These are phyloP conservation scores for Nezara viridula DNA, from an alignment of 2,888 invertebrate species.

Conservation along the genomic window DNA sequence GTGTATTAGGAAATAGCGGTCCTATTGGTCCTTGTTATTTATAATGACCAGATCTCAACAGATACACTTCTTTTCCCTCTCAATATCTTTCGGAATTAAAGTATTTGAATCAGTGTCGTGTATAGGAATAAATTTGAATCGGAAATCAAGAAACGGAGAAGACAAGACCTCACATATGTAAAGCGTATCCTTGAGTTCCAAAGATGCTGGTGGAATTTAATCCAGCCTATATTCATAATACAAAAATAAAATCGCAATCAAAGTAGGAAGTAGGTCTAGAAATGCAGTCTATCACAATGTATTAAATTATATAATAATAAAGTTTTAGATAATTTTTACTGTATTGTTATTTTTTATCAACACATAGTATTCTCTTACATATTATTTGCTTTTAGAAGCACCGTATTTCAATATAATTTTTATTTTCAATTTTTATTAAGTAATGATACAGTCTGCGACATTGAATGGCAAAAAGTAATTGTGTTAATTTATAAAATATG, in stretches of 20 bases:
- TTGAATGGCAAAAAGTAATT: too few species aligned
- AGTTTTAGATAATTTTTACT: too few species aligned
- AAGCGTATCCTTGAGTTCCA: neutral
- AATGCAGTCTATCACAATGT: neutral
- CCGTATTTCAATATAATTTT: too few species aligned
- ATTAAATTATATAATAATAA: too few species aligned
- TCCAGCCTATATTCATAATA: neutral
- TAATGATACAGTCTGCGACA: too few species aligned
- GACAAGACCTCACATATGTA: neutral
- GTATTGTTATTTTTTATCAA: too few species aligned
- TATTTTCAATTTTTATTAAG: too few species aligned
- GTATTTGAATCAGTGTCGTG: neutral
- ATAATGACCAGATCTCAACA: neutral
- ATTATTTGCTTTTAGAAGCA: too few species aligned
- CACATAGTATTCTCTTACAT: too few species aligned
- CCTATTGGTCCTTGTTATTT: slow-evolving; percentile 8
- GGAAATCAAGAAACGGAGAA: neutral
- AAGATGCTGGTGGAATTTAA: neutral
- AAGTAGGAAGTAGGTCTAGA: neutral
- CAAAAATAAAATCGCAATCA: neutral
- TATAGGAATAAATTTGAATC: slow-evolving; percentile 23
- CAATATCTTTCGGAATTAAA: neutral
- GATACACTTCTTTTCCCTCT: neutral
- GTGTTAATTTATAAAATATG: too few species aligned
- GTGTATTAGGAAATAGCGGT: neutral